Evolutionary conservation across 2,797 vertebrate genomes (phyloP).

Genomic region (Enteromius thamalakanensis): DNA sequence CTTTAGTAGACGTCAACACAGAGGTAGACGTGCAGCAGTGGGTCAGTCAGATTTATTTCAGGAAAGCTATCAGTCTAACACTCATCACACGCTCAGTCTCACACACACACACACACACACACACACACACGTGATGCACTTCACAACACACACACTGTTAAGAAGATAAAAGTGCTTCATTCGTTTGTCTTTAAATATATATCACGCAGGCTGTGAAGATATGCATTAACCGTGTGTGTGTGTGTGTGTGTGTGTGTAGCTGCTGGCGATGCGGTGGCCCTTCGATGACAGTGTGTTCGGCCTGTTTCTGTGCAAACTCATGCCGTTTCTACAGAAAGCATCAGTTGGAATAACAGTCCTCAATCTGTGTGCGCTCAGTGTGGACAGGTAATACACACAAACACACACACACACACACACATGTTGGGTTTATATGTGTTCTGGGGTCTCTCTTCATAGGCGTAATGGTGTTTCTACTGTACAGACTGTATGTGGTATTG

Average conservation of each 20-base stretch:
- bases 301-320: conserved; percentile 89
- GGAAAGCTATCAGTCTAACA: conserved; percentile 42
- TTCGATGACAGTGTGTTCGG: conserved; percentile 83
- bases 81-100: conserved; percentile 46
- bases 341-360: conserved; percentile 96
- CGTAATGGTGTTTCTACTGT: too few species aligned
- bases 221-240: conserved; percentile 11
- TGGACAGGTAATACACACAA: conserved; percentile 86
- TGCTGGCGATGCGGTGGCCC: conserved; percentile 86
- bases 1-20: background rate
- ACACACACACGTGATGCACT: conserved; percentile 4
- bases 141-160: background rate
- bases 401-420: background rate
- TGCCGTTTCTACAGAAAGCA: conserved; percentile 95
- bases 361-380: conserved; percentile 92
- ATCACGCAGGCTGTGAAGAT: background rate
- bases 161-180: background rate
- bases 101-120: conserved; percentile 37
- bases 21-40: background rate
- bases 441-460: too few species aligned
- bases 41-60: conserved; percentile 53
- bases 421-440: too few species aligned
- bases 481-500: too few species aligned
- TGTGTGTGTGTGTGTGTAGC: conserved; percentile 71
- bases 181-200: background rate